These are phyloP conservation scores for Labroides dimidiatus DNA, from an alignment of 2,797 vertebrate species.

Conservation along the genomic window DNA sequence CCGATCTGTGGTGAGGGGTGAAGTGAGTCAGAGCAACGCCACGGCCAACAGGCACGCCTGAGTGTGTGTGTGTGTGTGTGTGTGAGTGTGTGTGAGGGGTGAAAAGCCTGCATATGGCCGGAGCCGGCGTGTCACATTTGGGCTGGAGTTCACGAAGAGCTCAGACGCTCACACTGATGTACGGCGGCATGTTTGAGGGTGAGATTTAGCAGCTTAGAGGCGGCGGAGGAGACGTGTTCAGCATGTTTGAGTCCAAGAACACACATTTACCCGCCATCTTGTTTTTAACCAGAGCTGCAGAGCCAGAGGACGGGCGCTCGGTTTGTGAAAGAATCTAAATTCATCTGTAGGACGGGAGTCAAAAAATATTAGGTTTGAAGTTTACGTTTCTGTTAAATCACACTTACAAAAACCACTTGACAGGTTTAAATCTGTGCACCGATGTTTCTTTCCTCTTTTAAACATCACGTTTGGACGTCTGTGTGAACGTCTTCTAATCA, in stretches of 20 bases:
- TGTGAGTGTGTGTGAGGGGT: conserved; percentile 63
- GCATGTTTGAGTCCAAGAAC: conserved; percentile 16
- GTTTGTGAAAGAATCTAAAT: too few species aligned
- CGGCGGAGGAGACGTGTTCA: conserved; percentile 24
- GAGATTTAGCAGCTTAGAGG: conserved; percentile 62
- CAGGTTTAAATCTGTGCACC: too few species aligned
- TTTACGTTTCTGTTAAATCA: too few species aligned
- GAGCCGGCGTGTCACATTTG: conserved; percentile 71
- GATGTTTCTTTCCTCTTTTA: too few species aligned
- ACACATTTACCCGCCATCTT: conserved; percentile 11
- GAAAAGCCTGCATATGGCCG: conserved; percentile 74
- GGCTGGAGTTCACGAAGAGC: conserved; percentile 65
- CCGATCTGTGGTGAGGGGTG: conserved; percentile 65
- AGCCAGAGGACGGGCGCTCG: background rate
- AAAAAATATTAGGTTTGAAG: too few species aligned
- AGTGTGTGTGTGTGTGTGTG: conserved; percentile 57
- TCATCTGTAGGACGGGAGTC: too few species aligned
- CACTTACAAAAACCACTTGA: too few species aligned
- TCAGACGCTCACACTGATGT: conserved; percentile 71
- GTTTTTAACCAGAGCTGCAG: background rate
- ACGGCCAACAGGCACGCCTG: conserved; percentile 68
- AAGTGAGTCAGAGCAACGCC: conserved; percentile 70
- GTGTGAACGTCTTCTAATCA: too few species aligned
- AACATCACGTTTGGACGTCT: too few species aligned
- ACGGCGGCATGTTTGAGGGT: conserved; percentile 40